Percentiles rank a stretch among this genome's conserved stretches.
Evolutionary conservation across 2,797 vertebrate genomes (phyloP).

Genomic region (Limnodromus scolopaceus): DNA sequence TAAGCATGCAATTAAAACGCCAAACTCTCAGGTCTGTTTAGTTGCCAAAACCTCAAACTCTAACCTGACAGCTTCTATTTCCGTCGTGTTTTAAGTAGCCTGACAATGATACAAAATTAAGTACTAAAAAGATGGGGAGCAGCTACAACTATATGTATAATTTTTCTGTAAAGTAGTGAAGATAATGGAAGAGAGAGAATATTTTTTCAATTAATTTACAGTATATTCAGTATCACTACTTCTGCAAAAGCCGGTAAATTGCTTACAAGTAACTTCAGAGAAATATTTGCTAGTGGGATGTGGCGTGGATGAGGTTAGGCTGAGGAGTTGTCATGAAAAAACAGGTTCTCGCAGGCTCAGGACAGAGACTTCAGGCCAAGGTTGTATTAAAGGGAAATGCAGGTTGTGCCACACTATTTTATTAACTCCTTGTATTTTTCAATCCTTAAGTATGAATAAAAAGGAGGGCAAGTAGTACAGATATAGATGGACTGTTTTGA

Average conservation of each 20-base stretch:
- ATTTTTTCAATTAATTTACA: background rate
- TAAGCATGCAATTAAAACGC: background rate
- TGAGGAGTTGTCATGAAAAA: background rate
- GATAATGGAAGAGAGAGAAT: background rate
- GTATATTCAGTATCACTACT: background rate
- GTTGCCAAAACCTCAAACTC: background rate
- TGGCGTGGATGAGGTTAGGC: background rate
- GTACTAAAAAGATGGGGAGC: background rate
- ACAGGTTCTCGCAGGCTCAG: accelerated
- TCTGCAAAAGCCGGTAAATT: background rate
- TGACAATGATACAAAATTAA: background rate
- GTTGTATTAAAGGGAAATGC: background rate
- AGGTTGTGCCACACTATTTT: background rate
- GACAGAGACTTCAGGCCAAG: background rate
- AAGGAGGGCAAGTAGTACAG: background rate
- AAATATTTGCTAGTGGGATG: background rate
- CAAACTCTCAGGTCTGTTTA: background rate
- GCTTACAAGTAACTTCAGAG: background rate
- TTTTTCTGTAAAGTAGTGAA: background rate
- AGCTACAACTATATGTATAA: accelerated
- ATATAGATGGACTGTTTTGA: background rate
- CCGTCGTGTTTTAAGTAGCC: background rate
- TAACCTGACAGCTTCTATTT: background rate
- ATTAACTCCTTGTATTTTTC: background rate
- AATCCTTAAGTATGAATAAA: background rate